Percentiles rank a stretch among this genome's conserved stretches.
These are phyloP conservation scores for Gila orcuttii DNA, from an alignment of 2,113 vertebrate species.

Conservation along the genomic window DNA sequence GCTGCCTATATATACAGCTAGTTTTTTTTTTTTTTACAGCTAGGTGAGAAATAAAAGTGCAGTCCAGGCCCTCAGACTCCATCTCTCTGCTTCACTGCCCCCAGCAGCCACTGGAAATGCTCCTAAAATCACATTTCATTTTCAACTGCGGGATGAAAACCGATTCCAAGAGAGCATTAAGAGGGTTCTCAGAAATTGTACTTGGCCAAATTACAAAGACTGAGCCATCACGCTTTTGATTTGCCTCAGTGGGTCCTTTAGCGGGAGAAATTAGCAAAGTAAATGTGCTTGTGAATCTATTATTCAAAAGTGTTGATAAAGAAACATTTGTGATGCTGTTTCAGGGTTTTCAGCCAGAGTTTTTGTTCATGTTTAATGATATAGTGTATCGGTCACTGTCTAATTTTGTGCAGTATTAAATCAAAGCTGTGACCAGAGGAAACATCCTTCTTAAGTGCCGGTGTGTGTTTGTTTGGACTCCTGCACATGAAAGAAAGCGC, in stretches of 20 bases:
- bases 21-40: background rate
- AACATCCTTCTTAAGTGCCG: background rate
- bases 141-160: background rate
- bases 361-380: too few relatives aligned
- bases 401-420: background rate
- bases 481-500: conserved; percentile 6
- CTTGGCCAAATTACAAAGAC: conserved; percentile 21
- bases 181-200: conserved; percentile 27
- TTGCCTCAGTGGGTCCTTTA: background rate
- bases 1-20: background rate
- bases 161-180: background rate
- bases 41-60: background rate
- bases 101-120: background rate
- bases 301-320: background rate
- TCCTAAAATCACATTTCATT: conserved; percentile 27
- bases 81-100: background rate
- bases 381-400: too few relatives aligned
- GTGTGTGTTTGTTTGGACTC: background rate
- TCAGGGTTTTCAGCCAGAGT: background rate
- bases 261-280: background rate
- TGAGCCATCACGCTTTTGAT: background rate
- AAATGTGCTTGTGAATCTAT: background rate
- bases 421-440: background rate
- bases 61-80: background rate
- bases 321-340: background rate